These are phyloP conservation scores for Chrysolophus pictus DNA, from an alignment of 2,797 vertebrate species.

Conservation along the genomic window DNA sequence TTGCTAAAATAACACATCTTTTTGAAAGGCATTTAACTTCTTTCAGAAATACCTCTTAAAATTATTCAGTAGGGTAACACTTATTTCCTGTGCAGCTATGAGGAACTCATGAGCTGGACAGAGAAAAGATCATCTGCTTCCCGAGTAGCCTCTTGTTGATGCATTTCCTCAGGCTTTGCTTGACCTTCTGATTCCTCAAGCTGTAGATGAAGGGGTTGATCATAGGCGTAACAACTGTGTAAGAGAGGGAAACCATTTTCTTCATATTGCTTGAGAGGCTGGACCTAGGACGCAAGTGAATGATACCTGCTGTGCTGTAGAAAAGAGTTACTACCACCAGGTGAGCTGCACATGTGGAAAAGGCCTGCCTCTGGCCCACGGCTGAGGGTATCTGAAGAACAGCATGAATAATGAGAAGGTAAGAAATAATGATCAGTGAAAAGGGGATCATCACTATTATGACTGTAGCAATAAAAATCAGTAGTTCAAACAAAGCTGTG, in stretches of 20 bases:
- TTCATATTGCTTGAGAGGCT: background rate
- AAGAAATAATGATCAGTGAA: conserved; percentile 54
- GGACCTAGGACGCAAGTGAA: background rate
- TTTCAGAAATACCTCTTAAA: background rate
- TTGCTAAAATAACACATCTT: background rate
- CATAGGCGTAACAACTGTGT: background rate
- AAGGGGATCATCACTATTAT: conserved; percentile 47
- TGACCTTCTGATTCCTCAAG: background rate
- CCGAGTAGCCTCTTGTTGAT: background rate
- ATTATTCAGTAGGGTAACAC: background rate
- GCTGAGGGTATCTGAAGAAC: conserved; percentile 42
- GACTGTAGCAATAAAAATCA: conserved; percentile 24
- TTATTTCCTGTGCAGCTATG: background rate
- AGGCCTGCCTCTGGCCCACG: background rate
- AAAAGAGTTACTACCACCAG: conserved; percentile 37
- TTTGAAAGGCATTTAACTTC: background rate
- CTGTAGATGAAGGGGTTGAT: background rate
- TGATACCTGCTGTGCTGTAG: conserved; percentile 17
- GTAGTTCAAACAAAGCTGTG: conserved; percentile 11
- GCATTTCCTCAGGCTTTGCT: background rate
- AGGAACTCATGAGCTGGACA: background rate
- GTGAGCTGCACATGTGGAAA: conserved; percentile 38
- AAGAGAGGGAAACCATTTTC: background rate
- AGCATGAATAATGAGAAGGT: conserved; percentile 26
- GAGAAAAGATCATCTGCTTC: background rate